Evolutionary conservation across 1,140 invertebrate genomes (phyloP), one percentile per base, ranked within the genome.

Genomic region (Drosophila bocki): DNA sequence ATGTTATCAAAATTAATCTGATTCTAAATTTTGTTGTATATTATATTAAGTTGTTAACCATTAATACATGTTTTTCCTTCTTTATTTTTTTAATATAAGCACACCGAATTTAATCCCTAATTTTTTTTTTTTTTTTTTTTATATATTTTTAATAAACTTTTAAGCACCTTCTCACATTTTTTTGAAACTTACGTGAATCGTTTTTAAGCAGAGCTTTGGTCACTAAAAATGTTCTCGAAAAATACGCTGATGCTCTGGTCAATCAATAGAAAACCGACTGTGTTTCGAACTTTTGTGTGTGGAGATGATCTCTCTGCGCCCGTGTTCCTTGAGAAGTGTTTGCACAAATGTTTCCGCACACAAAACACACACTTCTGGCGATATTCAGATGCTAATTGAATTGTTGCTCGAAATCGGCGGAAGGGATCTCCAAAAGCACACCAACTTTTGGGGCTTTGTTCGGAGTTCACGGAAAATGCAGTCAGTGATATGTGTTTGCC

Each of bases 401-500:
- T 50, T 68, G 41, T 64, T 37, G 42, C 35, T 42, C 29, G 35
- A 42, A 68, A 50, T 67, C 45, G 8, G 11, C 5, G 2, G 5
- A 11, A 39, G 19, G 53, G 53, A 56, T 56, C 53, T 54, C 35
- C 33, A 9, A 35, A 2, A 48, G 35, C 13, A 26, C 45, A 29
- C n/a, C 48, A 50, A 11, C 15, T 50, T 50, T 12, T 2, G 15
- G 57, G 57, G 57, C 60, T 53, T 50, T 29, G 60, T 56, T 56
- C 9, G 53, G 13, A 39, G 37, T 26, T 26, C 53, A 32, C 51
- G 51, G n/a, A 42, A 57, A 70, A 75, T 75, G 70, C 72, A 64
- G 72, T 75, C 70, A 62, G 37, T 75, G 74, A 76, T 76, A 76
- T 76, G 72, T 75, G 47, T 67, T 74, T 75, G 47, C 42, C 54